phyloP scores from a whole-genome alignment of 2,113 vertebrate species.

The Chauna torquata region DNA sequence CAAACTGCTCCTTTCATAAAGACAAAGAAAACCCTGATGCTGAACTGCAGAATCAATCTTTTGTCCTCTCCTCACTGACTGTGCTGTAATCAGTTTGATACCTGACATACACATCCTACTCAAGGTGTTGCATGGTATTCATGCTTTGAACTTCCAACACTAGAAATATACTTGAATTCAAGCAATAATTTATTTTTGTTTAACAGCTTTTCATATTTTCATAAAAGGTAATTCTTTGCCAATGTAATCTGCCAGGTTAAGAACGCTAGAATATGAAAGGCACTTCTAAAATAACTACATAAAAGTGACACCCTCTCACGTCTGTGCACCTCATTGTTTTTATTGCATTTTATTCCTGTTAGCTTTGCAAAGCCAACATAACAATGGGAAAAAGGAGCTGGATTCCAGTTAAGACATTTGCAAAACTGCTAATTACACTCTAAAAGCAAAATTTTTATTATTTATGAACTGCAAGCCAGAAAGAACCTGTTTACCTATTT shows the following conservation, averaged over 20 bases:
- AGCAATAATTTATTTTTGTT: neutral
- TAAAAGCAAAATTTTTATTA: neutral
- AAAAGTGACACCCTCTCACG: neutral
- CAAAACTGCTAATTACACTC: neutral
- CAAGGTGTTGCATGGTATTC: neutral
- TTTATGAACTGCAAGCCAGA: neutral
- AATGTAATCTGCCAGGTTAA: neutral
- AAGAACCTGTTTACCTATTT: neutral
- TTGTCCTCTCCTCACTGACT: neutral
- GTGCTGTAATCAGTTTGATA: neutral
- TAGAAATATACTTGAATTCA: neutral
- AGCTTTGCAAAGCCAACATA: neutral
- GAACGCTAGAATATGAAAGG: neutral
- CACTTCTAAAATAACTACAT: neutral
- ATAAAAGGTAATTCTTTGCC: neutral
- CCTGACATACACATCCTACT: neutral
- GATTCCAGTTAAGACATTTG: neutral
- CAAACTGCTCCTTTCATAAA: neutral
- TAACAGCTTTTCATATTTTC: neutral
- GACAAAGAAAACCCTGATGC: neutral
- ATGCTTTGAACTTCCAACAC: neutral
- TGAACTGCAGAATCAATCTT: neutral
- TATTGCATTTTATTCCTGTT: neutral
- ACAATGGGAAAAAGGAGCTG: neutral
- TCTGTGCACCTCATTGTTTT: neutral